Base-by-base conservation (phyloP, 2,797 vertebrate species). In the Anabas testudineus region DNA sequence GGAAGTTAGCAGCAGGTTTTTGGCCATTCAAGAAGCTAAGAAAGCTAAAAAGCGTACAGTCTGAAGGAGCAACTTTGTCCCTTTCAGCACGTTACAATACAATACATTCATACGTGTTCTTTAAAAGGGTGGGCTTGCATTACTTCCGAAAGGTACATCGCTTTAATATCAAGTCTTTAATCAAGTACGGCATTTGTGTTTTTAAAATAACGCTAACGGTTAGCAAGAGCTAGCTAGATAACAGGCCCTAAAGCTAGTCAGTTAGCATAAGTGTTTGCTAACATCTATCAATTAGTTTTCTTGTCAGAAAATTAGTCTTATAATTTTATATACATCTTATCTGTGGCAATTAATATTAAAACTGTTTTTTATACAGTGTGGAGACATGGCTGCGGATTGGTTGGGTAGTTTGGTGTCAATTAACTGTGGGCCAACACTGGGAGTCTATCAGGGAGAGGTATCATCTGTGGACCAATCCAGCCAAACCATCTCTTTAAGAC, bases 361-460 rank as follows among this genome's bases (percentile, higher is more conserved):
- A 42, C 5, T 16, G 7, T 37, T 0, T 54, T 0, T 49, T 41
- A 7, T 1, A 43, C 59, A 7, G 60, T 60, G 36, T 36, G 16
- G 37, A 87, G 80, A 82, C 67, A 98, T 99, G 98, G 97, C 97
- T 72, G 89, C 95, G 0, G 96, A 99, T 81, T 99, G 98, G 97
- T 90, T 99, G 28, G 98, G 97, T 46, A 97, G 96, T 86, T 95
- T 99, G 51, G 98, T 99, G 81, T 99, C 98, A 1, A 97, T 99
- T 68, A 98, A 97, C 71, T 99, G 98, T 71, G 98, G 98, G 13
- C 92, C 96, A 18, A 95, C 96, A 52, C 72, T 99, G 80, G 98
- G 98, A 19, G 95, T 99, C 3, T 99, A 98, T 90, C 97, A 99
- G 75, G 98, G 98, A 74, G 93, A 97, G 54, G 97, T 99, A 21